Conservation (phyloP, 2,888 invertebrate genomes). For the Mechanitis mazaeus region DNA sequence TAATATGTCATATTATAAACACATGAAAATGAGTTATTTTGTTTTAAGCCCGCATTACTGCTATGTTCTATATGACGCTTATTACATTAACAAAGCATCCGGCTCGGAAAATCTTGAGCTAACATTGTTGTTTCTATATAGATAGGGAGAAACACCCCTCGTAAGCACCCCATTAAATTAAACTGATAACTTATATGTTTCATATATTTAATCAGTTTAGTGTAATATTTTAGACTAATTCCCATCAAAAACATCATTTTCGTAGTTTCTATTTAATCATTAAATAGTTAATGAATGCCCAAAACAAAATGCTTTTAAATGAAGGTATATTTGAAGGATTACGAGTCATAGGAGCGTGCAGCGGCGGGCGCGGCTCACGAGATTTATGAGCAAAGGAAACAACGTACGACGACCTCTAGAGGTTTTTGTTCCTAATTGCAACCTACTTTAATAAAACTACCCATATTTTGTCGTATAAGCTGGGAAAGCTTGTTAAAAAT, state of each 20-base stretch:
- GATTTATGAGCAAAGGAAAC: conserved; percentile 27
- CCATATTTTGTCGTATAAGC: conserved; percentile 4
- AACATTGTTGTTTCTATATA: too few relatives aligned
- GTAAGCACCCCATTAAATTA: not conserved
- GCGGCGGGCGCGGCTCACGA: conserved; percentile 18
- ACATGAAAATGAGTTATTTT: too few relatives aligned
- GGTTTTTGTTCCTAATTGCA: conserved; percentile 27
- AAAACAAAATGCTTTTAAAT: conserved; percentile 13
- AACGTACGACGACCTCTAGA: conserved; percentile 20
- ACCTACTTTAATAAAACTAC: conserved; percentile 14
- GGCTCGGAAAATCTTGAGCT: too few relatives aligned
- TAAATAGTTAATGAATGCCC: not conserved
- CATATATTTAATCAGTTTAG: not conserved
- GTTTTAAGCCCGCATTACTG: too few relatives aligned
- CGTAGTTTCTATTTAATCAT: not conserved
- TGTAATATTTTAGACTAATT: not conserved
- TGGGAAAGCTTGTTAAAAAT: conserved; percentile 3
- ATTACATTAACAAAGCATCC: too few relatives aligned
- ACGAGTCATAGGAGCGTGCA: conserved; percentile 22
- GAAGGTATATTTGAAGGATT: conserved; percentile 21
- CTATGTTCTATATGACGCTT: too few relatives aligned
- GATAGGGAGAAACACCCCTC: too few relatives aligned
- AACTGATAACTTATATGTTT: not conserved
- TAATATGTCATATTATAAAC: too few relatives aligned
- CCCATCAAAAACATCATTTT: not conserved